These are phyloP conservation scores for Cyclopterus lumpus DNA, from an alignment of 2,797 vertebrate genomes.

Conservation along the genomic window DNA sequence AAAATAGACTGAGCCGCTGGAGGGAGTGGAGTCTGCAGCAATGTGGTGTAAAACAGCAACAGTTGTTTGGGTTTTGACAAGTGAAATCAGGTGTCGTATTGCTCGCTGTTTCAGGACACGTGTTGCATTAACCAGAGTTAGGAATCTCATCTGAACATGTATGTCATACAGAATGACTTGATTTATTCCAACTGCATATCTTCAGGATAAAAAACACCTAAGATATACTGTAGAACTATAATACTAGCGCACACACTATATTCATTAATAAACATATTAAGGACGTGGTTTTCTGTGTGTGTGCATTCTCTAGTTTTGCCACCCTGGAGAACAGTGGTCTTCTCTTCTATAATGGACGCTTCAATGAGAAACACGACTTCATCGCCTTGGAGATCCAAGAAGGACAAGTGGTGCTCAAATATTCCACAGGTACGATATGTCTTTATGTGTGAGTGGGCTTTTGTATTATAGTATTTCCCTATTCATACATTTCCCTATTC, in stretches of 20 bases:
- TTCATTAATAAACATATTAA: neutral
- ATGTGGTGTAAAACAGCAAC: slow-evolving; percentile 11
- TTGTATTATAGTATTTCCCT: neutral
- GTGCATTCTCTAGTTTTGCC: slow-evolving; percentile 87
- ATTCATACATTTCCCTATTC: neutral
- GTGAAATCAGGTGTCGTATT: neutral
- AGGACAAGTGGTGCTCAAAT: slow-evolving; percentile 95
- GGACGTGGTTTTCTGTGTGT: slow-evolving; percentile 31
- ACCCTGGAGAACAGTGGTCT: slow-evolving; percentile 91
- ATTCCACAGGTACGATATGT: slow-evolving; percentile 90
- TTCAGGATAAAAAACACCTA: neutral
- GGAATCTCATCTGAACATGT: neutral
- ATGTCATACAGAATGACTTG: neutral
- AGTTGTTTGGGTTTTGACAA: slow-evolving; percentile 1
- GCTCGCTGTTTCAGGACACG: neutral
- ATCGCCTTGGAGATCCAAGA: slow-evolving; percentile 94
- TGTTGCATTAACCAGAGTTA: neutral
- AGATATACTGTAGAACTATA: neutral
- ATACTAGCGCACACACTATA: neutral
- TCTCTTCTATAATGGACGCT: slow-evolving; percentile 96
- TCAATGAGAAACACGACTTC: slow-evolving; percentile 98
- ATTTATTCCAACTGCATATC: neutral
- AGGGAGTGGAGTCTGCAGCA: neutral
- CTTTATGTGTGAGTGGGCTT: slow-evolving; percentile 3
- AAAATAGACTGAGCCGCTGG: slow-evolving; percentile 29